A percentile compares a stretch with the other conserved stretches of the same genome.
Conservation (phyloP, 92 coral and sea anemone genomes). For the Phenganax stokvisi region DNA sequence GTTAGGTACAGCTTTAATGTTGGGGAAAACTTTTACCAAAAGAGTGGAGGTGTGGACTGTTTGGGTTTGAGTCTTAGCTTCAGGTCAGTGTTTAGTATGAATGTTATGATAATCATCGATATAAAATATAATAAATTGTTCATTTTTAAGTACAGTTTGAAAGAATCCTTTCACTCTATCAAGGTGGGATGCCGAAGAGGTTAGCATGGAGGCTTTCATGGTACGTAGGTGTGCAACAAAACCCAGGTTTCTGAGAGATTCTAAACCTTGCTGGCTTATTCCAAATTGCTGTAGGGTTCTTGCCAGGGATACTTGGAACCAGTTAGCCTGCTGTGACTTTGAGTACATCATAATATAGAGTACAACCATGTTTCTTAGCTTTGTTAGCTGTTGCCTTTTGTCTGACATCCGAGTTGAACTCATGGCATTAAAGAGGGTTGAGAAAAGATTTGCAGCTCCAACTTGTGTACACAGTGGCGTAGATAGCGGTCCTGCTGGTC, state of each 20-base stretch:
- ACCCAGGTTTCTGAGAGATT: constrained; percentile 13
- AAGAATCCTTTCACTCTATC: background rate
- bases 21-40: constrained; percentile 27
- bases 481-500: no score
- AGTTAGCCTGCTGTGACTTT: constrained; percentile 22
- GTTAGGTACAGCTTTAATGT: constrained; percentile 11
- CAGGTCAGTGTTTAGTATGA: constrained; percentile 28
- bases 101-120: constrained; percentile 23
- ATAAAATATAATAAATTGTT: constrained; percentile 16
- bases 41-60: constrained; percentile 28
- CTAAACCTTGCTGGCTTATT: constrained; percentile 22
- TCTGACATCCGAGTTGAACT: constrained; percentile 10
- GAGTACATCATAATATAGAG: constrained; percentile 26
- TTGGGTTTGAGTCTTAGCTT: constrained; percentile 22
- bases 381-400: constrained; percentile 16
- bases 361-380: constrained; percentile 4
- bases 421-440: background rate
- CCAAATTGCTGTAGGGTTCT: constrained; percentile 31
- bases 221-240: constrained; percentile 15
- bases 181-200: constrained; percentile 5
- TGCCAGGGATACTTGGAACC: constrained; percentile 20
- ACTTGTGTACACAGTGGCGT: background rate
- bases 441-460: constrained; percentile 20
- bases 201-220: constrained; percentile 13
- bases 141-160: constrained; percentile 5